Evolutionary conservation across 2,888 invertebrate genomes (phyloP).

Genomic region (Thymelicus lineola): DNA sequence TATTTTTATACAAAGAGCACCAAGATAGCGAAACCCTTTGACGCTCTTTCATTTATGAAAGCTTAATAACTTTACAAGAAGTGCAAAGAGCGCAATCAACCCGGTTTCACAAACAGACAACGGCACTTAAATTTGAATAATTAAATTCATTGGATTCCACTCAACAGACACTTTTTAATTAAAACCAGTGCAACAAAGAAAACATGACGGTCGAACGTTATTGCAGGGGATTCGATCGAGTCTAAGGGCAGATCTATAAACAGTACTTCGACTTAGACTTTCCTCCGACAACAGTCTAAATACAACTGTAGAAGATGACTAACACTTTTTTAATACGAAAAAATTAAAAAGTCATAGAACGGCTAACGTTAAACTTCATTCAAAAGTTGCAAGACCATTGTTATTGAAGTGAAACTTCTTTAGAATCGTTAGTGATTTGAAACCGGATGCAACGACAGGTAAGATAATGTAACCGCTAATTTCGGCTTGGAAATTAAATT

Average conservation of each 20-base stretch:
- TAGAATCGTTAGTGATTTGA: too few relatives aligned
- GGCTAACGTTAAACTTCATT: too few relatives aligned
- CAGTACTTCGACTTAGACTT: too few relatives aligned
- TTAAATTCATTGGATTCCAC: slow-evolving; percentile 30
- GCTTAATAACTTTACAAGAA: slow-evolving; percentile 11
- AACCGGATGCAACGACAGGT: too few relatives aligned
- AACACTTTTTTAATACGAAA: too few relatives aligned
- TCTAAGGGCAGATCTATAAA: background rate
- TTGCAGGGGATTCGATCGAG: background rate
- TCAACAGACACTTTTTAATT: slow-evolving; percentile 28
- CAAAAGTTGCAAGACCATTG: too few relatives aligned
- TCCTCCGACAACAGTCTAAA: too few relatives aligned
- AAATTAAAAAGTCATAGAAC: too few relatives aligned
- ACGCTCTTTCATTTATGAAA: slow-evolving; percentile 1
- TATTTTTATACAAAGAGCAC: background rate
- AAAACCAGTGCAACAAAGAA: slow-evolving; percentile 34
- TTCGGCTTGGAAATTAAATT: too few relatives aligned
- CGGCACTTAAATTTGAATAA: slow-evolving; percentile 29
- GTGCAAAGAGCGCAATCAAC: slow-evolving; percentile 20
- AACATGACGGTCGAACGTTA: slow-evolving; percentile 13
- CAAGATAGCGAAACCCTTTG: slow-evolving; percentile 8
- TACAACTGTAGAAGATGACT: too few relatives aligned
- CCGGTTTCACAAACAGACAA: slow-evolving; percentile 19
- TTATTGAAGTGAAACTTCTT: too few relatives aligned
- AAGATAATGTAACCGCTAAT: too few relatives aligned